Percentiles rank a stretch among this genome's conserved stretches.
phyloP scores from a whole-genome alignment of 2,888 invertebrate genomes.

The Melinopterus prodromus region DNA sequence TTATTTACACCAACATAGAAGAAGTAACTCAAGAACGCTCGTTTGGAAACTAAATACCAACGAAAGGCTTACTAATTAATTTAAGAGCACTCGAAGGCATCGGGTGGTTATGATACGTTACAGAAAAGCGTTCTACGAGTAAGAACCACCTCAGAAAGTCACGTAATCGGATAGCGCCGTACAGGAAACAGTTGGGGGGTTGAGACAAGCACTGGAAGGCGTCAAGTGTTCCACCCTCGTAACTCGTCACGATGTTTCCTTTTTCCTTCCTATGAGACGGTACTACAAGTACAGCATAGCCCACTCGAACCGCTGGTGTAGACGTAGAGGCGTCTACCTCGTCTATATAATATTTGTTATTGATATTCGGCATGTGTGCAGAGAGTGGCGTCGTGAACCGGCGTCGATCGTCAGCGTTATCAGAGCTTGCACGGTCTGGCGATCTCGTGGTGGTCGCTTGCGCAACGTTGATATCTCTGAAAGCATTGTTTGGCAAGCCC shows the following conservation, averaged over 20 bases:
- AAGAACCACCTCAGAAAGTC: not conserved
- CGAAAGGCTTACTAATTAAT: not conserved
- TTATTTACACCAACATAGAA: not conserved
- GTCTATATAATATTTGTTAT: not conserved
- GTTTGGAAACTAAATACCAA: not conserved
- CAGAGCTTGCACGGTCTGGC: not conserved
- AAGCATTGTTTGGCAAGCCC: not conserved
- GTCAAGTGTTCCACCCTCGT: not conserved
- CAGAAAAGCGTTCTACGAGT: not conserved
- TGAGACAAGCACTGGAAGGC: not conserved
- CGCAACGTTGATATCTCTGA: not conserved
- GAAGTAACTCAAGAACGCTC: not conserved
- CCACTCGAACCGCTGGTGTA: not conserved
- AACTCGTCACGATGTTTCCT: not conserved
- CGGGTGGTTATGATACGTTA: not conserved
- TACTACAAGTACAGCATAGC: not conserved
- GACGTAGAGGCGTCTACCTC: not conserved
- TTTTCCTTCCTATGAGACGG: not conserved
- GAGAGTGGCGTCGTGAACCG: not conserved
- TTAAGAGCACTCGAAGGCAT: not conserved
- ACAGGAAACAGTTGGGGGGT: not conserved
- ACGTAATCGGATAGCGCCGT: not conserved
- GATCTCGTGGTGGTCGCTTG: not conserved
- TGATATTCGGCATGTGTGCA: not conserved
- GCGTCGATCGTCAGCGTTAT: not conserved